These are phyloP conservation scores for Barbus barbus DNA, from an alignment of 2,113 vertebrate genomes.

Conservation along the genomic window DNA sequence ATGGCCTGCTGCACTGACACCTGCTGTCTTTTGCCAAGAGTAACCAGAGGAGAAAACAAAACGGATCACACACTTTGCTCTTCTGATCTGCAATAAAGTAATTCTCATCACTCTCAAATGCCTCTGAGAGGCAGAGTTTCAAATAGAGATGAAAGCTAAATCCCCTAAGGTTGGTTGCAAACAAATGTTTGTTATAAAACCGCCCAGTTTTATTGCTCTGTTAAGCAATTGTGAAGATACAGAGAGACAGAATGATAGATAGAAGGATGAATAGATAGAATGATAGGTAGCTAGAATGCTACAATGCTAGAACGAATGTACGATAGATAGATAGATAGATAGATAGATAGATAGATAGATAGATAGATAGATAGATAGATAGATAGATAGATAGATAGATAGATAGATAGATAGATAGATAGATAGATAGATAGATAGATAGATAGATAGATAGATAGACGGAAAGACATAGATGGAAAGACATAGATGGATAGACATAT, in stretches of 20 bases:
- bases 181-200: not conserved
- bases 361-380: not conserved
- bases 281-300: not conserved
- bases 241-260: not conserved
- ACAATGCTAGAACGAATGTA: no score
- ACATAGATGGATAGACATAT: not conserved
- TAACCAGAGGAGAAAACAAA: constrained; percentile 63
- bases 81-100: constrained; percentile 27
- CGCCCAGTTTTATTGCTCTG: not conserved
- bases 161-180: not conserved
- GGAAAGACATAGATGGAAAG: not conserved
- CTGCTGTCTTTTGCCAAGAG: constrained; percentile 60
- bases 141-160: not conserved
- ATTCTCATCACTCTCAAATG: constrained; percentile 15
- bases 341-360: not conserved
- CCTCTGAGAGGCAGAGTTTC: no score
- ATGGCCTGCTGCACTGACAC: constrained; percentile 57
- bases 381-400: not conserved
- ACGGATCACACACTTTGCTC: constrained; percentile 12
- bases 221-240: not conserved
- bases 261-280: not conserved
- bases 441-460: not conserved
- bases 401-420: not conserved
- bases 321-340: not conserved
- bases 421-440: not conserved